phyloP scores from a whole-genome alignment of 2,113 vertebrate genomes.

The Emydocephalus ijimae region DNA sequence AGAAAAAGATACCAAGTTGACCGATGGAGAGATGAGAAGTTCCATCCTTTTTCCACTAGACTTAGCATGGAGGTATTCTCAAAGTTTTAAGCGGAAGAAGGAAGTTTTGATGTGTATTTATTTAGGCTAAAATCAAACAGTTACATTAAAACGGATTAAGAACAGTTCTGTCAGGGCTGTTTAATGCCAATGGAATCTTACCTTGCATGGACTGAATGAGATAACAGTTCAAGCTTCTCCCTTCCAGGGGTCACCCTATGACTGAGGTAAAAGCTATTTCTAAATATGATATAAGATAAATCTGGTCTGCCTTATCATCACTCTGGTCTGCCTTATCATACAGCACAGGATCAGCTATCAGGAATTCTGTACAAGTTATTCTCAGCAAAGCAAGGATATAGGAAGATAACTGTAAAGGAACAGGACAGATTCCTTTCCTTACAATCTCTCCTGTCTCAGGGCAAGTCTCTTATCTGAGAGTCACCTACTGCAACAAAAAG shows the following conservation, averaged over 20 bases:
- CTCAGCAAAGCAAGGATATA: not conserved
- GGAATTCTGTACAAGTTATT: not conserved
- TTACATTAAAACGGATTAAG: not conserved
- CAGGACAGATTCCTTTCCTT: not conserved
- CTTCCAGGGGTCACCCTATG: not conserved
- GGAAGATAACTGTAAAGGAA: not conserved
- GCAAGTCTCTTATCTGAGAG: not conserved
- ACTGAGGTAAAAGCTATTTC: conserved; percentile 2
- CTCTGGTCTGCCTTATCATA: not conserved
- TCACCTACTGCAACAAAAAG: not conserved
- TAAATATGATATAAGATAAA: not conserved
- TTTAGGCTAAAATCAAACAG: not conserved
- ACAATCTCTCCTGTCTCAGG: not conserved
- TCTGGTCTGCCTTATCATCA: not conserved
- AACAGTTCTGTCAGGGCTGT: not conserved
- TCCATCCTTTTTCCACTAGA: not conserved
- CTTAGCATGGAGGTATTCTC: not conserved
- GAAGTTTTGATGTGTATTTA: not conserved
- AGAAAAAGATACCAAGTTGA: not conserved
- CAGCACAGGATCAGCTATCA: not conserved
- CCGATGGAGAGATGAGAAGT: not conserved
- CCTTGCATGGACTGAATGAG: not conserved
- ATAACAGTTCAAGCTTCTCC: not conserved
- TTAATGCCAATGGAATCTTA: not conserved
- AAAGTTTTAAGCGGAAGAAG: not conserved